Percentiles rank a stretch among this genome's conserved stretches.
Evolutionary conservation across 2,888 invertebrate genomes (phyloP).

Genomic region (Bellardia pandia): DNA sequence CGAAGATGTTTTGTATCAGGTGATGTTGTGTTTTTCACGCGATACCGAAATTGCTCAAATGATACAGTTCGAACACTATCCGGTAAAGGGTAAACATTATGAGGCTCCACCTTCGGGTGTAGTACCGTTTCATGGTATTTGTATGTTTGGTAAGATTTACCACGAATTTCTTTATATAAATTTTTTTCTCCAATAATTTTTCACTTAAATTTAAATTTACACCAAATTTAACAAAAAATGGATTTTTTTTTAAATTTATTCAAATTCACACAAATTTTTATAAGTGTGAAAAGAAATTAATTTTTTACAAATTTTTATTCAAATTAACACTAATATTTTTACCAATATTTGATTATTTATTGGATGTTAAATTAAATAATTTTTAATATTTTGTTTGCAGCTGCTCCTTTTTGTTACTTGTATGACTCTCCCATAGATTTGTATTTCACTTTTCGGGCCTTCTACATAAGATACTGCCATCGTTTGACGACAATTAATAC

Average conservation of each 20-base stretch:
- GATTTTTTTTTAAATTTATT: no score
- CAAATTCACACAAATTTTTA: no score
- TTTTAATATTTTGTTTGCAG: slow-evolving; percentile 85
- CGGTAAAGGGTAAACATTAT: slow-evolving; percentile 82
- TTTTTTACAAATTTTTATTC: no score
- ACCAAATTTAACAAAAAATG: no score
- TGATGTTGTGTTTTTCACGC: slow-evolving; percentile 95
- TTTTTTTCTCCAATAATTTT: no score
- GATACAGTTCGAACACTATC: slow-evolving; percentile 86
- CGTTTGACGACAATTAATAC: slow-evolving; percentile 96
- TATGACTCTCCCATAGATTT: slow-evolving; percentile 94
- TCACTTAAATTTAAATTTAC: no score
- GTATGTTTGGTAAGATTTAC: slow-evolving; percentile 94
- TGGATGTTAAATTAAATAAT: no score
- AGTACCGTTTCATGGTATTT: slow-evolving; percentile 98
- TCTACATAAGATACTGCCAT: slow-evolving; percentile 96
- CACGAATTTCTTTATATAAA: no score
- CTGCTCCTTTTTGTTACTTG: slow-evolving; percentile 97
- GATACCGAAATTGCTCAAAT: slow-evolving; percentile 92
- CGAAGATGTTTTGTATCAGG: slow-evolving; percentile 97
- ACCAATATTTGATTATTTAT: no score
- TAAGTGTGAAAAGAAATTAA: no score
- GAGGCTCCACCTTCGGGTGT: slow-evolving; percentile 94
- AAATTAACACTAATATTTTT: no score
- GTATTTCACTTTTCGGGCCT: slow-evolving; percentile 95